Conservation (phyloP, 2,797 vertebrate genomes). For the Pyrocephalus nanus region DNA sequence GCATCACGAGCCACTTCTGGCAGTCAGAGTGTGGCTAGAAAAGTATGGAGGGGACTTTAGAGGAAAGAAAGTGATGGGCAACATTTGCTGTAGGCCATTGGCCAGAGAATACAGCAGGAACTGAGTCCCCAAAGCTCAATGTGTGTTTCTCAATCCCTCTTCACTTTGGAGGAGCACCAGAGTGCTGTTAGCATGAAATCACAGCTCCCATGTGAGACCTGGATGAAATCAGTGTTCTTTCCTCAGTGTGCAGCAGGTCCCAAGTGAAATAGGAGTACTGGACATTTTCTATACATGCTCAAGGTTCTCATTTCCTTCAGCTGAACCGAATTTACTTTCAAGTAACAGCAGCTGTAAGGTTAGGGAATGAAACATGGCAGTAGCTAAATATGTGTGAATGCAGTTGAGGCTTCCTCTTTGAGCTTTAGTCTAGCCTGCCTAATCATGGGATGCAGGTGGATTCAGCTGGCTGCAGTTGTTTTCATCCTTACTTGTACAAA, state of each 20-base stretch:
- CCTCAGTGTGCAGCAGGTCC: neutral
- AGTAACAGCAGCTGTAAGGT: neutral
- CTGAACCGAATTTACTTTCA: neutral
- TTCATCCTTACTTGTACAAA: neutral
- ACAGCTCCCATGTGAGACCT: neutral
- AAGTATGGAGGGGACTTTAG: neutral
- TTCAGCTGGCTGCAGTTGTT: neutral
- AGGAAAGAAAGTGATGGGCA: neutral
- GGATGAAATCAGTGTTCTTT: neutral
- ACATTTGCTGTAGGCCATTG: neutral
- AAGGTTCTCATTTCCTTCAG: neutral
- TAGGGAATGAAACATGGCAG: neutral
- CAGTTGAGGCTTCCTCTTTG: neutral
- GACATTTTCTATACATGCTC: neutral
- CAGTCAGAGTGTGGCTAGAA: neutral
- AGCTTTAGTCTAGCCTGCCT: neutral
- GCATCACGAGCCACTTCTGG: neutral
- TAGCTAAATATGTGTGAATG: neutral
- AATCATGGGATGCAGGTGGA: neutral
- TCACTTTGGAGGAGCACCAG: neutral
- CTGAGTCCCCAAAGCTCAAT: rapidly evolving
- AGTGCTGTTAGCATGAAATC: neutral
- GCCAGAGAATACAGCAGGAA: neutral
- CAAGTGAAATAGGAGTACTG: neutral
- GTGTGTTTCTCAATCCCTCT: neutral